Percentiles rank a stretch among this genome's conserved stretches.
phyloP scores from a whole-genome alignment of 2,797 vertebrate genomes.

The Brachyalestes nurse region DNA sequence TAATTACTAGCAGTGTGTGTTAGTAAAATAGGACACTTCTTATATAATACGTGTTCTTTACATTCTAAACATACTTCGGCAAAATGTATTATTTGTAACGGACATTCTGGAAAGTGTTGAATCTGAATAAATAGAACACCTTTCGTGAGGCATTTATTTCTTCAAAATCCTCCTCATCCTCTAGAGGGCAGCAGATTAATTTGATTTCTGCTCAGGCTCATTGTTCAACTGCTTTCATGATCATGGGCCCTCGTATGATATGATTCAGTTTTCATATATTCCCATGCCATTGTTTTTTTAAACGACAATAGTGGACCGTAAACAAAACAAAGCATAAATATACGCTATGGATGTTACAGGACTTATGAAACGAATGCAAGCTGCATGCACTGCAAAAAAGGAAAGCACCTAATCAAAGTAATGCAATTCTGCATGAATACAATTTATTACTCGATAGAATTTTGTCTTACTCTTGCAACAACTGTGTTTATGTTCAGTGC shows the following conservation, averaged over 20 bases:
- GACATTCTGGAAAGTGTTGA: background rate
- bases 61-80: background rate
- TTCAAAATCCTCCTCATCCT: constrained; percentile 43
- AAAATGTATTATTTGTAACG: background rate
- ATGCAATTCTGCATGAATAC: too few species aligned
- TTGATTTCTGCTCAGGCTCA: background rate
- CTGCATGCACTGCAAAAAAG: background rate
- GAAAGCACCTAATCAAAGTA: too few species aligned
- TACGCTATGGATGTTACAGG: background rate
- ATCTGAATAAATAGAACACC: background rate
- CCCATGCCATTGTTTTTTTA: too few species aligned
- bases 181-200: constrained; percentile 70
- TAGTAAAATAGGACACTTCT: background rate
- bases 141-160: background rate
- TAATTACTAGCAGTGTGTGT: background rate
- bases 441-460: too few species aligned
- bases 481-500: background rate
- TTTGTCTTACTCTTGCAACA: background rate
- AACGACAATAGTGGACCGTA: background rate
- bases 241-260: too few species aligned
- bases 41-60: background rate
- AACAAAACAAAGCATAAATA: background rate
- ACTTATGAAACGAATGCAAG: background rate
- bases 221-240: background rate
- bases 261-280: too few species aligned